Base-by-base conservation (phyloP, 2,797 vertebrate genomes). In the Streptopelia turtur region DNA sequence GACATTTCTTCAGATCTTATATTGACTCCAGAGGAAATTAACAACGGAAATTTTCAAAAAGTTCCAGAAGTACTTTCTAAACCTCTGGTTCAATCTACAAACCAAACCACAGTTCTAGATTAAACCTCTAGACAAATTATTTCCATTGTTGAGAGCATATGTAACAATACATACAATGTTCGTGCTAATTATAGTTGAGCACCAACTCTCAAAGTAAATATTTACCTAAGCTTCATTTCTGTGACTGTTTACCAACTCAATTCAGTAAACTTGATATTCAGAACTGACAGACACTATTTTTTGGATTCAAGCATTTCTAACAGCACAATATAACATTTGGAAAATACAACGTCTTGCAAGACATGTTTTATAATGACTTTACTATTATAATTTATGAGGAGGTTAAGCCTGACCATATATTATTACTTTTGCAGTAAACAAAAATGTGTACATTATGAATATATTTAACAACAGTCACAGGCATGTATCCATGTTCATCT, bases 151-250 rank as follows among this genome's bases (percentile, higher is more conserved):
- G 39, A 83, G 47, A 83, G 63, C 30, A 53, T 49, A 87, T 74
- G 83, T 92, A 96, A 96, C 89, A 96, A 94, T 93, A 94, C 85
- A 59, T 74, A 63, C 65, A 91, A 86, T 60, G 9, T 81, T 86
- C 66, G 93, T 93, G 87, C 35, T 90, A 52, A 93, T 91, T 79
- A 28, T 68, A 89, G 68, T 76, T 80, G 75, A 95, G 83, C 35
- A 63, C 81, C 0, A 24, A 76, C 49, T 92, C 43, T 85, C 45
- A 43, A 87, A 77, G 28, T 39, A 89, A 72, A 56, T 66, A 84
- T 3, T 81, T 35, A 86, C n/a, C 27, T 83, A 50, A 53, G 4
- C 5, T 75, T 94, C 50, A 43, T 39, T 91, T 89, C n/a, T 45
- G 25, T n/a, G 45, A 69, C 22, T 39, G 13, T 92, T 76, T 47